Conservation (phyloP, 2,888 invertebrate species). For the Rotaria socialis region DNA sequence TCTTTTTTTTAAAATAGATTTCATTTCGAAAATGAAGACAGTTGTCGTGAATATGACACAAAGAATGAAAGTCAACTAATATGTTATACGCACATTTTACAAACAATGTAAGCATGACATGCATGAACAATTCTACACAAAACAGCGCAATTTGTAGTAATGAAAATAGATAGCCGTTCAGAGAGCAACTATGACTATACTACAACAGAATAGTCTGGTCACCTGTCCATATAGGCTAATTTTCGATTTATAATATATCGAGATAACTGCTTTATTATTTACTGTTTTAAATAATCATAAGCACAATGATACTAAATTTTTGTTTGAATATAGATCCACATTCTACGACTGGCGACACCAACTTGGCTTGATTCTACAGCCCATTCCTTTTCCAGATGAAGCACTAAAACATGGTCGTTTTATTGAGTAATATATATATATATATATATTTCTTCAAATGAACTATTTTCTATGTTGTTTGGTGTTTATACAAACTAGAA, state of each 20-base stretch:
- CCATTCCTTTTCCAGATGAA: slow-evolving; percentile 71
- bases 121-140: too few species aligned
- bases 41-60: slow-evolving; percentile 49
- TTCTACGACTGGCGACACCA: slow-evolving; percentile 74
- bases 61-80: slow-evolving; percentile 59
- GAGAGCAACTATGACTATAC: too few species aligned
- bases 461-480: slow-evolving; percentile 15
- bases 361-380: slow-evolving; percentile 71
- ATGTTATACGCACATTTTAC: slow-evolving; percentile 61
- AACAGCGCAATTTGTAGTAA: too few species aligned
- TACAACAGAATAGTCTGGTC: too few species aligned
- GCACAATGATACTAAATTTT: too few species aligned
- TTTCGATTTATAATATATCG: too few species aligned
- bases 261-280: too few species aligned
- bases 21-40: neutral
- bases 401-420: slow-evolving; percentile 67
- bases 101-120: slow-evolving; percentile 59
- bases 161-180: too few species aligned
- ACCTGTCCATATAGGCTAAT: too few species aligned
- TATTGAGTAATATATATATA: slow-evolving; percentile 60
- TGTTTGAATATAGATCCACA: slow-evolving; percentile 64
- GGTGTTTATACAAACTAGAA: slow-evolving; percentile 50
- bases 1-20: neutral
- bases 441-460: neutral
- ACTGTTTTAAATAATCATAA: too few species aligned